Evolutionary conservation across 37 sponge, comb jelly and placozoan genomes (phyloP).

Genomic region (Ianthella basta): DNA sequence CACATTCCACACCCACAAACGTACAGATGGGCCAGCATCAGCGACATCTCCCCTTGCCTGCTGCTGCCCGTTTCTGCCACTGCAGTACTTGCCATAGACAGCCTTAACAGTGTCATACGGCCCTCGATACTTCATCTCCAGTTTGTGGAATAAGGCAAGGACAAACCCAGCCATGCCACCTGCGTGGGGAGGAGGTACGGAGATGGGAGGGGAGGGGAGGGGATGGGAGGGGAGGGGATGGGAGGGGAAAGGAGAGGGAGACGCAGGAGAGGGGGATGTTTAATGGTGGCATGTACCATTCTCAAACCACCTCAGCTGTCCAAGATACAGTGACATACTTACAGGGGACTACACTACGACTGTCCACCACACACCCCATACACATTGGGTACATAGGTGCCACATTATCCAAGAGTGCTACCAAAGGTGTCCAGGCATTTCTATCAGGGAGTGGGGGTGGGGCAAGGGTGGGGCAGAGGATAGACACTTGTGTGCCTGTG

Average conservation of each 20-base stretch:
- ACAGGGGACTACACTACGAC: too few relatives aligned
- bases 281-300: too few relatives aligned
- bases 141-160: conserved; percentile 63
- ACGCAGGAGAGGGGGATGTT: too few relatives aligned
- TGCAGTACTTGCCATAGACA: neutral
- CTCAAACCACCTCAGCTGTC: too few relatives aligned
- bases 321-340: too few relatives aligned
- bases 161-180: conserved; percentile 81
- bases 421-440: conserved; percentile 47
- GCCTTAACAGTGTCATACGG: neutral
- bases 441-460: neutral
- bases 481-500: too few relatives aligned
- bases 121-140: conserved; percentile 50
- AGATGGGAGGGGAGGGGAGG: neutral
- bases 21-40: neutral
- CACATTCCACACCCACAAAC: too few relatives aligned
- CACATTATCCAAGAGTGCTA: conserved; percentile 56
- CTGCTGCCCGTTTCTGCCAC: neutral
- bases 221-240: too few relatives aligned
- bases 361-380: too few relatives aligned
- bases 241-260: too few relatives aligned
- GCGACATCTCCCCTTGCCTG: neutral
- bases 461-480: too few relatives aligned
- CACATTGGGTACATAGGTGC: too few relatives aligned
- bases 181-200: neutral